Percentiles rank a stretch among this genome's conserved stretches.
Evolutionary conservation across 2,888 invertebrate genomes (phyloP).

Genomic region (Cephus pygmeus): DNA sequence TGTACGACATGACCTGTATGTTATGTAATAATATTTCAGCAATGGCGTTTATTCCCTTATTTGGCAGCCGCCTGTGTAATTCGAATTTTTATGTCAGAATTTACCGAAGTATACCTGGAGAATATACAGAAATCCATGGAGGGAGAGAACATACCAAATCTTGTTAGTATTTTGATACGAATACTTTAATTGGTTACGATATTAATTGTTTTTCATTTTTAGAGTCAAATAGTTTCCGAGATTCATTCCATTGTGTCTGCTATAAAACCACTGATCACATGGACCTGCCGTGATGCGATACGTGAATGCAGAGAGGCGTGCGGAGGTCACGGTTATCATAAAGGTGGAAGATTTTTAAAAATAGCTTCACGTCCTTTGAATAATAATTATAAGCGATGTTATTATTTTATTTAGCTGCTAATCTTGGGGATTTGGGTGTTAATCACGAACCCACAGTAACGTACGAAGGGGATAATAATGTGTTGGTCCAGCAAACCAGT

Average conservation of each 20-base stretch:
- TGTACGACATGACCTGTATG: background rate
- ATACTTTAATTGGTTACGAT: background rate
- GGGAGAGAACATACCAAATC: conserved; percentile 53
- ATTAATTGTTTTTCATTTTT: conserved; percentile 31
- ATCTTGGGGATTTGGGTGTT: conserved; percentile 84
- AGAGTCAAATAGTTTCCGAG: conserved; percentile 77
- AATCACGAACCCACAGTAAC: conserved; percentile 92
- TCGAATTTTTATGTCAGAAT: conserved; percentile 74
- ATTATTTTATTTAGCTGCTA: conserved; percentile 71
- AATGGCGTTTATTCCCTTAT: conserved; percentile 84
- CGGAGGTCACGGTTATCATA: conserved; percentile 87
- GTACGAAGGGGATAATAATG: conserved; percentile 95
- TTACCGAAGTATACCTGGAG: conserved; percentile 75
- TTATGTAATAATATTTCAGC: conserved; percentile 68
- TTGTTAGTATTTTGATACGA: conserved; percentile 42
- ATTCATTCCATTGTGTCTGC: conserved; percentile 78
- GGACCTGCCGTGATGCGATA: conserved; percentile 80
- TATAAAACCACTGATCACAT: conserved; percentile 78
- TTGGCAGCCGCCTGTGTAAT: conserved; percentile 77
- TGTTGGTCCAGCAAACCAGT: conserved; percentile 88
- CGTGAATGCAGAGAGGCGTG: conserved; percentile 89
- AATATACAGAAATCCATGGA: conserved; percentile 75
- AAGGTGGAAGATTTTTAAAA: conserved; percentile 64
- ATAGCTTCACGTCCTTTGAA: background rate
- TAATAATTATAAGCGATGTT: background rate